phyloP scores from a whole-genome alignment of 2,888 invertebrate genomes.

The Perithous albicinctus region DNA sequence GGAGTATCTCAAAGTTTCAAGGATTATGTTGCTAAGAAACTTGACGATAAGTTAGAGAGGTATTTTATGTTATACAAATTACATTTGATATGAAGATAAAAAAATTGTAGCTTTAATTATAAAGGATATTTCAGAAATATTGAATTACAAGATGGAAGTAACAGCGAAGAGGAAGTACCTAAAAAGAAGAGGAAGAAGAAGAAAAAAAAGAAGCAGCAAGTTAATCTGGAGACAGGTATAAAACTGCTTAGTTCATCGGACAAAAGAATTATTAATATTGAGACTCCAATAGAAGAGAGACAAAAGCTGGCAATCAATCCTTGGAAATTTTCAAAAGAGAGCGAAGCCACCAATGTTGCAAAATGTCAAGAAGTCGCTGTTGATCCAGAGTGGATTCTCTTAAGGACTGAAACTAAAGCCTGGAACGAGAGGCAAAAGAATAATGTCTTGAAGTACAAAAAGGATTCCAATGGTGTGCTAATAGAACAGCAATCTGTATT shows the following conservation, averaged over 20 bases:
- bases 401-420: conserved; percentile 73
- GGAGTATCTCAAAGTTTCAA: conserved; percentile 75
- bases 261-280: conserved; percentile 59
- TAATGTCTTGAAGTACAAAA: conserved; percentile 78
- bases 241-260: conserved; percentile 74
- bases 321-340: conserved; percentile 58
- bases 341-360: conserved; percentile 40
- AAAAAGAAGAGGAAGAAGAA: conserved; percentile 47
- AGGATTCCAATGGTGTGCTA: conserved; percentile 73
- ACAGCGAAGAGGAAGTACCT: conserved; percentile 6
- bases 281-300: conserved; percentile 39
- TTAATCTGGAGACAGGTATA: conserved; percentile 70
- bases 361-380: conserved; percentile 76
- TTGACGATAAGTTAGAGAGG: conserved; percentile 76
- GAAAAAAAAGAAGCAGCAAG: conserved; percentile 9
- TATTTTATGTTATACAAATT: too few relatives aligned
- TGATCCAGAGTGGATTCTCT: conserved; percentile 74
- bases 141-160: conserved; percentile 53
- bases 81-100: too few relatives aligned
- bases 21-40: conserved; percentile 77
- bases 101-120: background rate
- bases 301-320: background rate
- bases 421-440: conserved; percentile 76
- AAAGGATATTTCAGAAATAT: conserved; percentile 75
- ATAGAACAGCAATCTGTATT: conserved; percentile 65